Percentiles rank a stretch among this genome's conserved stretches.
These are phyloP conservation scores for Semotilus atromaculatus DNA, from an alignment of 2,797 vertebrate genomes.

Conservation along the genomic window DNA sequence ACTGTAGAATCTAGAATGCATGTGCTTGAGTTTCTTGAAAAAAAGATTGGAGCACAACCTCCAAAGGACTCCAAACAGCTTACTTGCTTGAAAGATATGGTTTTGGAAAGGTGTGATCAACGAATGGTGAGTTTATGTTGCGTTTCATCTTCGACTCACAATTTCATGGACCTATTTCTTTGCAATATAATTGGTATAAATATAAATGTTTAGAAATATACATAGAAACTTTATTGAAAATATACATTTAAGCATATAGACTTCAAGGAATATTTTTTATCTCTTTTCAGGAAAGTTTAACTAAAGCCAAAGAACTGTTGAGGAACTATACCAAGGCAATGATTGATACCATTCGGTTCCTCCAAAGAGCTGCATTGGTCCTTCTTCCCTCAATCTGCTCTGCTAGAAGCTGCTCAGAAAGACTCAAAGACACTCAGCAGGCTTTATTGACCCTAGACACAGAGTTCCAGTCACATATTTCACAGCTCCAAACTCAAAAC, in stretches of 20 bases:
- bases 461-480: conserved; percentile 76
- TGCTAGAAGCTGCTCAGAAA: conserved; percentile 64
- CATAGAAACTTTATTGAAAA: neutral
- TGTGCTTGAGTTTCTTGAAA: conserved; percentile 71
- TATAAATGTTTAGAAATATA: neutral
- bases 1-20: conserved; percentile 75
- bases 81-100: conserved; percentile 68
- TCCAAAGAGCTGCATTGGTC: conserved; percentile 70
- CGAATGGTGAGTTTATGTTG: conserved; percentile 74
- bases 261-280: neutral
- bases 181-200: neutral
- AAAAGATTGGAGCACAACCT: conserved; percentile 55
- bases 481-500: conserved; percentile 71
- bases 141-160: neutral
- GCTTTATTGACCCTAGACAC: conserved; percentile 68
- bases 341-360: conserved; percentile 62
- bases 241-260: neutral
- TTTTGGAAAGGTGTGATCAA: conserved; percentile 75
- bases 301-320: conserved; percentile 70
- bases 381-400: conserved; percentile 67
- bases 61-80: conserved; percentile 66
- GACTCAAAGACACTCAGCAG: conserved; percentile 65
- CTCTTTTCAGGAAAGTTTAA: conserved; percentile 74
- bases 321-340: conserved; percentile 73
- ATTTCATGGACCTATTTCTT: neutral